Evolutionary conservation across 1,140 invertebrate species (phyloP), one percentile per base, ranked within the genome.

Genomic region (Araneus ventricosus): DNA sequence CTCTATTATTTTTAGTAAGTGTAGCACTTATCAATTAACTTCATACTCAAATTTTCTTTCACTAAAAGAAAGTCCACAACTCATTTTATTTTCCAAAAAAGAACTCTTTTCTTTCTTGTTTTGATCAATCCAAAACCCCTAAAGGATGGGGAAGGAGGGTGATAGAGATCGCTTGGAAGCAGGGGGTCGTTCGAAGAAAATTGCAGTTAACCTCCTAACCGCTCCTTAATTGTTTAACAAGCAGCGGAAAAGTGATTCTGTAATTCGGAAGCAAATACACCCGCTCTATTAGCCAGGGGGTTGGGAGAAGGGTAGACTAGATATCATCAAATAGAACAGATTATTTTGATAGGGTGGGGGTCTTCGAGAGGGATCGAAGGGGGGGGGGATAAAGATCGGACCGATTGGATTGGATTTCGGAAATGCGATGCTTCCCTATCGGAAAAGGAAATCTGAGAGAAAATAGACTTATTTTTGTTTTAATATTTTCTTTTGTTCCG

Each of bases 261-360:
- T 86, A 86, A 86, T 86, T 86, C 84, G 30, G 84, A 61, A 75
- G 84, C 84, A 86, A 86, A 84, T 84, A 86, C 84, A 59, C 45
- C 84, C 84, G 22, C 84, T 61, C 84, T 86, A 61, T 86, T 86
- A 61, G 27, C 17, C 34, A 61, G 20, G 20, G 45, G 52, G 14
- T 34, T 30, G 14, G 59, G 20, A 1, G 41, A 3, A 45, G 80
- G 39, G 27, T n/a, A 27, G 80, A 84, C 80, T 24, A 75, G 70
- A 75, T 75, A 75, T 27, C 41, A 84, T 41, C 41, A 52, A 84
- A 84, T 84, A 39, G 70, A 52, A 52, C 80, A 84, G 37, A 45
- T 84, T 84, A 84, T 84, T 84, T 45, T 30, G 84, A 86, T 86
- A n/a, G 27, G 63, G 84, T 5, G 59, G 14, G 30, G 52, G 6